A percentile compares a stretch with the other conserved stretches of the same genome.
Conservation (phyloP, 2,888 invertebrate genomes). For the Drosophila leonis region DNA sequence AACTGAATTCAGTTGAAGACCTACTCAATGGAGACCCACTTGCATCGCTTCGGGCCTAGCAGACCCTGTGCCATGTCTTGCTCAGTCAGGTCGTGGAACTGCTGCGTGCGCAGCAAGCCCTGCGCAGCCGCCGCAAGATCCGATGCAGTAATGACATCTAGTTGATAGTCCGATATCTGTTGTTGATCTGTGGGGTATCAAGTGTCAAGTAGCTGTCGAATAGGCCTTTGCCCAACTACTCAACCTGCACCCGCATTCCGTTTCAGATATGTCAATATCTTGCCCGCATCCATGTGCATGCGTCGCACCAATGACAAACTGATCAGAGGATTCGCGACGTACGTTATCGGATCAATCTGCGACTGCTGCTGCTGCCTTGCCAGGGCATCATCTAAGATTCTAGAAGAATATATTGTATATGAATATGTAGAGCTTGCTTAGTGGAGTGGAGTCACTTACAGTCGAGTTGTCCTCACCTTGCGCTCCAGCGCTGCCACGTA, state of each 20-base stretch:
- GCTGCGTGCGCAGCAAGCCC: conserved; percentile 95
- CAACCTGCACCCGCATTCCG: conserved; percentile 56
- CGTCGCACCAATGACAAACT: conserved; percentile 70
- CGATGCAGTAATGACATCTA: conserved; percentile 89
- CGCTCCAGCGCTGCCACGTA: conserved; percentile 14
- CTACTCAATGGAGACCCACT: conserved; percentile 84
- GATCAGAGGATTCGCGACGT: conserved; percentile 73
- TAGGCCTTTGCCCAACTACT: background rate
- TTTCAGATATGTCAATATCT: conserved; percentile 53
- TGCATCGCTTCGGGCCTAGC: conserved; percentile 91
- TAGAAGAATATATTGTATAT: background rate
- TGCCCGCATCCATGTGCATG: conserved; percentile 72
- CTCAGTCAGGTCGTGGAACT: conserved; percentile 94
- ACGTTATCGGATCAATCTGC: conserved; percentile 47
- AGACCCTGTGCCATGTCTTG: conserved; percentile 92
- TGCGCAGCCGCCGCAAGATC: conserved; percentile 96
- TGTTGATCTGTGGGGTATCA: conserved; percentile 27
- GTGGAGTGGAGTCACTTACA: conserved; percentile 36
- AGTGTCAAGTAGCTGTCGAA: background rate
- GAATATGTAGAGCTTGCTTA: background rate
- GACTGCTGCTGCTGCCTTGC: conserved; percentile 32
- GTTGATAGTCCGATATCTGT: conserved; percentile 43
- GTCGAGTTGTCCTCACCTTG: conserved; percentile 20
- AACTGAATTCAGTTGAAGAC: too few relatives aligned
- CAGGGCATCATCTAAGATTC: conserved; percentile 17